Percentiles rank a stretch among this genome's conserved stretches.
These are phyloP conservation scores for Cynoglossus semilaevis DNA, from an alignment of 2,113 vertebrate genomes.

Conservation along the genomic window DNA sequence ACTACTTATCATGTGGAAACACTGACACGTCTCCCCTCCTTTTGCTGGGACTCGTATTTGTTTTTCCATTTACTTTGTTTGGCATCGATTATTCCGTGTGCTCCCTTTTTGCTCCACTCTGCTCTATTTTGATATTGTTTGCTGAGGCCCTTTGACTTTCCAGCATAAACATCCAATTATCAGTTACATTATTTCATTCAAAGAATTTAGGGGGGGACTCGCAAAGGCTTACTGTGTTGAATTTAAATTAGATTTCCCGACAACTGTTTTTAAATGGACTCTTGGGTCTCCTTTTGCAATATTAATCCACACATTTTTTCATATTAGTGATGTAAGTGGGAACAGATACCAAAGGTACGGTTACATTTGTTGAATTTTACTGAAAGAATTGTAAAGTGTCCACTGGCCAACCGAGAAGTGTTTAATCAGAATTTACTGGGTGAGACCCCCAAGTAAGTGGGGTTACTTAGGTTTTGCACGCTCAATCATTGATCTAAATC, in stretches of 20 bases:
- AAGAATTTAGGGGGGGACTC: constrained; percentile 5
- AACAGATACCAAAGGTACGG: too few relatives aligned
- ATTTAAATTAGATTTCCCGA: constrained; percentile 23
- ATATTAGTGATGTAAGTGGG: too few relatives aligned
- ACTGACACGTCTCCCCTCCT: too few relatives aligned
- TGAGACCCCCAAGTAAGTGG: too few relatives aligned
- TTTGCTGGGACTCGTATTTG: too few relatives aligned
- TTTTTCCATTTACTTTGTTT: too few relatives aligned
- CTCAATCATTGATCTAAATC: constrained; percentile 35
- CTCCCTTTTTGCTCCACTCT: not conserved
- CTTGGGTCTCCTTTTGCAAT: constrained; percentile 9
- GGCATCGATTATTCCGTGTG: not conserved
- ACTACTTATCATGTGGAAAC: not conserved
- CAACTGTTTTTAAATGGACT: constrained; percentile 23
- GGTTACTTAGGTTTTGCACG: too few relatives aligned
- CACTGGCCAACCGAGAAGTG: constrained; percentile 7
- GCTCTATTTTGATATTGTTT: constrained; percentile 19
- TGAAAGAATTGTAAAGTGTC: too few relatives aligned
- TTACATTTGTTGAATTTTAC: too few relatives aligned
- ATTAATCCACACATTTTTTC: constrained; percentile 29
- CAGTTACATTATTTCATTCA: constrained; percentile 28
- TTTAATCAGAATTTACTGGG: constrained; percentile 16
- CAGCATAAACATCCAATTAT: constrained; percentile 32
- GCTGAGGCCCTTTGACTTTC: constrained; percentile 24
- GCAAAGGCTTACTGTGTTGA: constrained; percentile 30